Conservation (phyloP, 2,113 vertebrate genomes). For the Xyliphius kryptos region DNA sequence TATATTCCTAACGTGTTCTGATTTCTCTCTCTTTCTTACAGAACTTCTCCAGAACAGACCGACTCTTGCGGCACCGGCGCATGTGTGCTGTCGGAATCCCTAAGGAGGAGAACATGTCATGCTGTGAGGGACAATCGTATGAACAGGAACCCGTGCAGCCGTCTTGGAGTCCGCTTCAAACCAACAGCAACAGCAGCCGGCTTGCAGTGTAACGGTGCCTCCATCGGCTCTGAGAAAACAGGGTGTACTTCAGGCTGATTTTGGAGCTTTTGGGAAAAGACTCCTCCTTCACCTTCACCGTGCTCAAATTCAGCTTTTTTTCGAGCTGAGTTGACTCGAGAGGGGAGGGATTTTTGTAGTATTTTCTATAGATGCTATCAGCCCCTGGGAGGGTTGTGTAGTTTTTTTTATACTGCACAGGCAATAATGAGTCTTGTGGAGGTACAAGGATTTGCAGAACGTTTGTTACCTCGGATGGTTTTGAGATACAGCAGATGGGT, state of each 20-base stretch:
- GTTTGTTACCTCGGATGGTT: no score
- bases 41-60: conserved; percentile 91
- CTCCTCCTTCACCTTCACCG: conserved; percentile 37
- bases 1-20: no score
- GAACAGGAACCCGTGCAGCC: conserved; percentile 62
- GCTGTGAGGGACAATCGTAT: conserved; percentile 51
- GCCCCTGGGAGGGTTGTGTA: conserved; percentile 19
- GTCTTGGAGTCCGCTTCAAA: conserved; percentile 68
- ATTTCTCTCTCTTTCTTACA: conserved; percentile 42
- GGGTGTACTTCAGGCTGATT: conserved; percentile 25
- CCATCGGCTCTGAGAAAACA: conserved; percentile 7
- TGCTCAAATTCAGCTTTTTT: no score
- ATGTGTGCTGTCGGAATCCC: conserved; percentile 82
- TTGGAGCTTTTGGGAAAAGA: conserved; percentile 36
- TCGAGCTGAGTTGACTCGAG: conserved; percentile 24
- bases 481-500: conserved; percentile 7
- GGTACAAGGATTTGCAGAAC: no score
- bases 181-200: conserved; percentile 61
- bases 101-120: conserved; percentile 75
- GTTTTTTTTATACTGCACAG: conserved; percentile 27
- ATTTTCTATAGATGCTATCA: conserved; percentile 30
- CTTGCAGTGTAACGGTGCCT: conserved; percentile 63
- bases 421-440: no score
- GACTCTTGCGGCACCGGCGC: conserved; percentile 86
- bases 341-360: conserved; percentile 11